These are phyloP conservation scores for Ectemnius lituratus DNA, from an alignment of 2,888 invertebrate species.

Conservation along the genomic window DNA sequence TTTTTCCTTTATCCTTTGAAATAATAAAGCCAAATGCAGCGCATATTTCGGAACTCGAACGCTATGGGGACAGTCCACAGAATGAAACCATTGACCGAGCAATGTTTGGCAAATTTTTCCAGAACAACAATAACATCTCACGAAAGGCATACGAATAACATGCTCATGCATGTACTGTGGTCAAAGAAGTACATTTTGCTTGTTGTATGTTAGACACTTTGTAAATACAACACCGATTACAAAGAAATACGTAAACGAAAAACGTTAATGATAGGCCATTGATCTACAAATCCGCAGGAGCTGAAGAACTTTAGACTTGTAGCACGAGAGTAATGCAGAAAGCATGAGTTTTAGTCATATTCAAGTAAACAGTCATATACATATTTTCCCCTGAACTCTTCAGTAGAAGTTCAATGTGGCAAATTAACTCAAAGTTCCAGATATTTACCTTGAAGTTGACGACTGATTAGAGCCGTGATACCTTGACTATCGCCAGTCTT, in stretches of 20 bases:
- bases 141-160: slow-evolving; percentile 1
- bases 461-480: slow-evolving; percentile 87
- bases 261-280: too few species aligned
- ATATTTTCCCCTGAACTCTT: slow-evolving; percentile 7
- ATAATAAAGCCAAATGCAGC: too few species aligned
- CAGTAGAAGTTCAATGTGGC: neutral
- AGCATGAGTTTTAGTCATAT: too few species aligned
- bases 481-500: slow-evolving; percentile 87
- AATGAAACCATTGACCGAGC: neutral
- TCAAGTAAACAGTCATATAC: too few species aligned
- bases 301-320: too few species aligned
- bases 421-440: slow-evolving; percentile 9
- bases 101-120: neutral
- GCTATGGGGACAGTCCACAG: too few species aligned
- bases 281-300: too few species aligned
- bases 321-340: too few species aligned
- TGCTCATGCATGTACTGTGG: slow-evolving; percentile 17
- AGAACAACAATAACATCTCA: neutral
- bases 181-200: neutral
- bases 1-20: too few species aligned
- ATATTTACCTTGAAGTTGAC: slow-evolving; percentile 86
- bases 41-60: too few species aligned
- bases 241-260: too few species aligned
- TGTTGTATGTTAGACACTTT: neutral
- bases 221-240: too few species aligned